Evolutionary conservation across 2,113 vertebrate genomes (phyloP).

Genomic region (Sminthopsis crassicaudata): DNA sequence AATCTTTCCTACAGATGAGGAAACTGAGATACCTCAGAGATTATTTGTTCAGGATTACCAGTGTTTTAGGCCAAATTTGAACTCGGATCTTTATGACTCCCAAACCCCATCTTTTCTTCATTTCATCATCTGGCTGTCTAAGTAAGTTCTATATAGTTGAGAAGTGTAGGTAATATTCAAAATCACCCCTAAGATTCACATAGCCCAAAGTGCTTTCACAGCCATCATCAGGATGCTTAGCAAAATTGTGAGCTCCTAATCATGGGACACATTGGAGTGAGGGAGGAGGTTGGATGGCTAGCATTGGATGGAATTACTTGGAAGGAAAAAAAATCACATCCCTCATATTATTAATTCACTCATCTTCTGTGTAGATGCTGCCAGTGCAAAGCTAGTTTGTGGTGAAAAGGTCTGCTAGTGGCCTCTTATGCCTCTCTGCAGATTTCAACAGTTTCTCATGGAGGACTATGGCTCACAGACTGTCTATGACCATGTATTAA

Average conservation of each 20-base stretch:
- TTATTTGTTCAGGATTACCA: background rate
- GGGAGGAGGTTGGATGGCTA: background rate
- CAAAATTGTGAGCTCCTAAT: background rate
- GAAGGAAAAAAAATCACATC: background rate
- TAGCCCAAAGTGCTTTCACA: background rate
- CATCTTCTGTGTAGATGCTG: background rate
- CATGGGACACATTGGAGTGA: background rate
- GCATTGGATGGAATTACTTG: background rate
- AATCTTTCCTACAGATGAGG: background rate
- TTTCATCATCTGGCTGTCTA: background rate
- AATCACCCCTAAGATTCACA: background rate
- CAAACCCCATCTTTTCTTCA: background rate
- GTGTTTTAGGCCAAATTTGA: background rate
- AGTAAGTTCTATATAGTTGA: background rate
- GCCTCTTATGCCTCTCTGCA: background rate
- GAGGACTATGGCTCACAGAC: background rate
- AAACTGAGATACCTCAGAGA: background rate
- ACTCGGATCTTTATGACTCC: background rate
- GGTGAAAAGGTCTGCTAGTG: background rate
- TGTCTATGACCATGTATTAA: background rate
- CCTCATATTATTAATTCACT: background rate
- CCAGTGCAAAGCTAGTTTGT: background rate
- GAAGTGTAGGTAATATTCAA: background rate
- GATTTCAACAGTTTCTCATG: background rate
- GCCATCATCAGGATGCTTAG: background rate